These are phyloP conservation scores for Apodemia hepburni DNA, from an alignment of 2,888 invertebrate species.

Conservation along the genomic window DNA sequence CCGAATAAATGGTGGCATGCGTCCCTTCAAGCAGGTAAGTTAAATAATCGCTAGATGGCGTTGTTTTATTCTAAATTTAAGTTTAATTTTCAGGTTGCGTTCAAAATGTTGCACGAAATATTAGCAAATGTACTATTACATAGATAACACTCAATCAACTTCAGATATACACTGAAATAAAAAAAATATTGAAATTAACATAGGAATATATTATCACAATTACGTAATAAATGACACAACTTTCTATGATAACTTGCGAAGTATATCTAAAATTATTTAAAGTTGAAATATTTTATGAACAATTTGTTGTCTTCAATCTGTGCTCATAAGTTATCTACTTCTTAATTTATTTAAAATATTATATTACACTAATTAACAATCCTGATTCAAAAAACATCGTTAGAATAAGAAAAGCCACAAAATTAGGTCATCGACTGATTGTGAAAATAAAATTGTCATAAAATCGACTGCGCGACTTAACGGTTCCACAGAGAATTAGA, in stretches of 20 bases:
- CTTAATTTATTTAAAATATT: background rate
- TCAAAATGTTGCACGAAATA: background rate
- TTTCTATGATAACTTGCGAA: too few relatives aligned
- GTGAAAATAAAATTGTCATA: conserved; percentile 44
- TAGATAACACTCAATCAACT: background rate
- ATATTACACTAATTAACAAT: background rate
- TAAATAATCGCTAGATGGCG: conserved; percentile 56
- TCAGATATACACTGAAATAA: background rate
- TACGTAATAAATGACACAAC: too few relatives aligned
- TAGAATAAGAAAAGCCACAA: conserved; percentile 28
- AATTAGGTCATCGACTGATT: conserved; percentile 49
- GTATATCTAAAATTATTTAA: too few relatives aligned
- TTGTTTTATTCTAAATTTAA: conserved; percentile 21
- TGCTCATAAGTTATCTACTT: background rate
- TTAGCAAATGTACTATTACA: background rate
- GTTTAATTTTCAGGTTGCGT: background rate
- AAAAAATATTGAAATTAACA: too few relatives aligned
- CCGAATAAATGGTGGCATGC: conserved; percentile 97
- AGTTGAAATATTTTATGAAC: too few relatives aligned
- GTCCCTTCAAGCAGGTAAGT: conserved; percentile 96
- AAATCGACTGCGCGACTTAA: conserved; percentile 42
- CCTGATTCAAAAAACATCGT: too few relatives aligned
- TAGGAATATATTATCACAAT: too few relatives aligned
- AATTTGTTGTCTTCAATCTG: background rate
- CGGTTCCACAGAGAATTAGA: too few relatives aligned